Evolutionary conservation across 2,113 vertebrate species (phyloP), one percentile per base, ranked within the genome.

Genomic region (Psittacara wagleri): DNA sequence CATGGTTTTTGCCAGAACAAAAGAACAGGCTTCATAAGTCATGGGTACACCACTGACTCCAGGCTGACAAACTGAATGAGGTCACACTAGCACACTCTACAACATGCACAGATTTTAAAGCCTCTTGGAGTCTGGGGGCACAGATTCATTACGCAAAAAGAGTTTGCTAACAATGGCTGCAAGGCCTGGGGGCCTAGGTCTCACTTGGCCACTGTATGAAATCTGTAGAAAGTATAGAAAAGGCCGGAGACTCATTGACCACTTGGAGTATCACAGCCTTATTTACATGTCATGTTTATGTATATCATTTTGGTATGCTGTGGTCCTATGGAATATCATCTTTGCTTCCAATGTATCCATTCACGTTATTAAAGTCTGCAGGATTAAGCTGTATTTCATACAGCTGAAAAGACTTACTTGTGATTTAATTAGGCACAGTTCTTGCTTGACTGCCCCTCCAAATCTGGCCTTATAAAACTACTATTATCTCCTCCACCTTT

Each of bases 41-140:
- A 39, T 0, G 3, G 10, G 33, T 25, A 39, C 7, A 35, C 24
- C 29, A 55, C 16, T 29, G 1, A 2, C 37, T 78, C 7, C 8
- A 61, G 35, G 27, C 13, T 79, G 66, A 72, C 82, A 93, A 75
- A 66, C 35, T 3, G 46, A 77, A 49, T 5, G 2, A 92, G 70
- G 31, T 72, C 86, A 78, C 35, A 18, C 8, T 4, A 61, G 49
- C 83, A 54, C 5, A 14, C 20, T 77, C 59, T 43, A 29, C 31
- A 69, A 33, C 41, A 74, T 10, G 10, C 44, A 27, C n/a, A 55
- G 37, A 24, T 64, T 28, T 76, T 37, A 10, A 39, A 10, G 62
- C 7, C 37, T 49, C 18, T 29, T 37, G 23, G 72, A 80, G 33
- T 22, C 57, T 27, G 29, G 11, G 29, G 19, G 19, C 39, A 76